A percentile compares a stretch with the other conserved stretches of the same genome.
Evolutionary conservation across 2,888 invertebrate genomes (phyloP).

Genomic region (Phoenoteleia sp.): DNA sequence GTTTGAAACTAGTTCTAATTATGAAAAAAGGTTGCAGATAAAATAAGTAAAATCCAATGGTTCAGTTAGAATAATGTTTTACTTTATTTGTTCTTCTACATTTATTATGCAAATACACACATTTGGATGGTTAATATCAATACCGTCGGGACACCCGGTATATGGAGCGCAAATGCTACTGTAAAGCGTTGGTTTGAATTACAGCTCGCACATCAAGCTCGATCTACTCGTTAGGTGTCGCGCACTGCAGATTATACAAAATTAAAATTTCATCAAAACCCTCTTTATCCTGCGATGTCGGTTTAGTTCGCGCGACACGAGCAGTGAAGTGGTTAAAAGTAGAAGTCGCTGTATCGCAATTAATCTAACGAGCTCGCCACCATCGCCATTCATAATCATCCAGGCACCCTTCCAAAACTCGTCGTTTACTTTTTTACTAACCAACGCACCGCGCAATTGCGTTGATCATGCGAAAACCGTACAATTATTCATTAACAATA

Average conservation of each 20-base stretch:
- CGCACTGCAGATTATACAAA: conserved; percentile 76
- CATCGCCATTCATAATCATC: conserved; percentile 70
- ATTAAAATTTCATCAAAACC: conserved; percentile 79
- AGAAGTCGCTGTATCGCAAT: conserved; percentile 76
- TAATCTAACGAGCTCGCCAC: conserved; percentile 77
- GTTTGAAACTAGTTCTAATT: no score
- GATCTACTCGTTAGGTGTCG: conserved; percentile 77
- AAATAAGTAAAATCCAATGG: no score
- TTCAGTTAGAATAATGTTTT: no score
- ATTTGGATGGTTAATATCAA: no score
- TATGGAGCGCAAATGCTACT: conserved; percentile 31
- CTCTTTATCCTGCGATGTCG: conserved; percentile 74
- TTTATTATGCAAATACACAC: no score
- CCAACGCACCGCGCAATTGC: conserved; percentile 13
- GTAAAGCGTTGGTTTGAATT: conserved; percentile 74
- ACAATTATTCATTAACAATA: not conserved
- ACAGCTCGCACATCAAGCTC: conserved; percentile 75
- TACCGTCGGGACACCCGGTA: conserved; percentile 51
- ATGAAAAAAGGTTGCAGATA: no score
- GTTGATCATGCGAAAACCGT: conserved; percentile 36
- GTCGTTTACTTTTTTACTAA: conserved; percentile 54
- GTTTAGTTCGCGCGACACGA: conserved; percentile 60
- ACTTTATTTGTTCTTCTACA: no score
- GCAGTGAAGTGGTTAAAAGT: conserved; percentile 71
- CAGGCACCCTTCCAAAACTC: conserved; percentile 54